Conservation (phyloP, 2,888 invertebrate species). For the Torymus tubicola region DNA sequence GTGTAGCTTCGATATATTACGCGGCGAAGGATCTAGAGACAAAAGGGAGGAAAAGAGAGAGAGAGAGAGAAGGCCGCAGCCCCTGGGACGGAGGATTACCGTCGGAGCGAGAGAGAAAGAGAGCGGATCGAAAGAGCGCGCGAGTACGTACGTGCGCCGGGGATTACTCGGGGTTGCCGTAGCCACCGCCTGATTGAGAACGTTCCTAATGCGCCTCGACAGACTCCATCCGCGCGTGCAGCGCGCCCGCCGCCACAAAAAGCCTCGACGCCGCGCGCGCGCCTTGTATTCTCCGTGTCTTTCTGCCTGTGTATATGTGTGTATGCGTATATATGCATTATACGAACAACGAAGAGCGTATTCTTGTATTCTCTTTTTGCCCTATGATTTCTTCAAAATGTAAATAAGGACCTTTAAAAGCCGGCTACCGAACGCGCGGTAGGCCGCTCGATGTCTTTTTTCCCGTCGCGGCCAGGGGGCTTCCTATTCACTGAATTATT, state of each 20-base stretch:
- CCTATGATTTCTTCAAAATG: slow-evolving; percentile 58
- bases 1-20: too few species aligned
- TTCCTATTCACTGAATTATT: too few species aligned
- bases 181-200: slow-evolving; percentile 77
- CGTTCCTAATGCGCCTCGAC: slow-evolving; percentile 79
- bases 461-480: neutral
- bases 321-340: too few species aligned
- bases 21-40: slow-evolving; percentile 68
- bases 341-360: neutral
- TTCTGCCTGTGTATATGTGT: too few species aligned
- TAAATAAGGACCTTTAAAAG: slow-evolving; percentile 62
- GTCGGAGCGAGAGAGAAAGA: slow-evolving; percentile 57
- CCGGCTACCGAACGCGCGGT: slow-evolving; percentile 17
- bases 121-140: slow-evolving; percentile 15
- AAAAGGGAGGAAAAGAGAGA: slow-evolving; percentile 62
- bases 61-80: slow-evolving; percentile 61
- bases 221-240: slow-evolving; percentile 77
- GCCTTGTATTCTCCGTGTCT: neutral
- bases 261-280: slow-evolving; percentile 63
- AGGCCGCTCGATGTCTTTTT: neutral
- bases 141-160: slow-evolving; percentile 54
- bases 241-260: slow-evolving; percentile 66
- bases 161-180: slow-evolving; percentile 74
- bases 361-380: slow-evolving; percentile 64
- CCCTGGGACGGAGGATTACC: slow-evolving; percentile 73